Conservation (phyloP, 2,888 invertebrate genomes). For the Temnothorax rugatulus region DNA sequence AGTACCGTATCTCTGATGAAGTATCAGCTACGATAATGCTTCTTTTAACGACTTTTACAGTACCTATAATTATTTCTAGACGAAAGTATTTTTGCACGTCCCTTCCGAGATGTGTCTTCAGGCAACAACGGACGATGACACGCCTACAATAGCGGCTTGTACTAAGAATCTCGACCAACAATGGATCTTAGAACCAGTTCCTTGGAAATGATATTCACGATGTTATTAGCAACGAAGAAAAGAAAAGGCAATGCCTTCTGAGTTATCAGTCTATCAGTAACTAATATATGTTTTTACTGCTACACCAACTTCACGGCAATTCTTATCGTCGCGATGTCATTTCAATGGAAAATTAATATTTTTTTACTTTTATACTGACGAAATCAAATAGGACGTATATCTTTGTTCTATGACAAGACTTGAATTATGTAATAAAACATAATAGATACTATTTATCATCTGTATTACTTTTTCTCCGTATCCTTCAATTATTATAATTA, state of each 20-base stretch:
- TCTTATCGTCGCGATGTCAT: background rate
- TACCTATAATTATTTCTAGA: slow-evolving; percentile 82
- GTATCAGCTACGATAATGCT: background rate
- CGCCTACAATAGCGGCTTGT: slow-evolving; percentile 89
- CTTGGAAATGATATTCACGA: slow-evolving; percentile 88
- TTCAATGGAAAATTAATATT: slow-evolving; percentile 16
- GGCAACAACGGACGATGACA: slow-evolving; percentile 86
- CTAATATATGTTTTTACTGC: background rate
- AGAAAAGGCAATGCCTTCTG: slow-evolving; percentile 1
- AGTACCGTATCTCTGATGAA: slow-evolving; percentile 78
- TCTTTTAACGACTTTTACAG: background rate
- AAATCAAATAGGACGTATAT: background rate
- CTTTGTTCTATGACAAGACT: background rate
- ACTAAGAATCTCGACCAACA: slow-evolving; percentile 88
- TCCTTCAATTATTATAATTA: background rate
- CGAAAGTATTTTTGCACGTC: slow-evolving; percentile 87
- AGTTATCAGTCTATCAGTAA: background rate
- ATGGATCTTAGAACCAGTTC: slow-evolving; percentile 90
- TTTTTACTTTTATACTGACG: slow-evolving; percentile 43
- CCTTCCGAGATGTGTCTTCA: slow-evolving; percentile 89
- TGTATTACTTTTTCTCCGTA: background rate
- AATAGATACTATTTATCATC: background rate
- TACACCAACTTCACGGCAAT: background rate
- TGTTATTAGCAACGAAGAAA: slow-evolving; percentile 13
- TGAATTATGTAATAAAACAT: slow-evolving; percentile 16